Base-by-base conservation (phyloP, 2,113 vertebrate species). In the Cavia aperea region DNA sequence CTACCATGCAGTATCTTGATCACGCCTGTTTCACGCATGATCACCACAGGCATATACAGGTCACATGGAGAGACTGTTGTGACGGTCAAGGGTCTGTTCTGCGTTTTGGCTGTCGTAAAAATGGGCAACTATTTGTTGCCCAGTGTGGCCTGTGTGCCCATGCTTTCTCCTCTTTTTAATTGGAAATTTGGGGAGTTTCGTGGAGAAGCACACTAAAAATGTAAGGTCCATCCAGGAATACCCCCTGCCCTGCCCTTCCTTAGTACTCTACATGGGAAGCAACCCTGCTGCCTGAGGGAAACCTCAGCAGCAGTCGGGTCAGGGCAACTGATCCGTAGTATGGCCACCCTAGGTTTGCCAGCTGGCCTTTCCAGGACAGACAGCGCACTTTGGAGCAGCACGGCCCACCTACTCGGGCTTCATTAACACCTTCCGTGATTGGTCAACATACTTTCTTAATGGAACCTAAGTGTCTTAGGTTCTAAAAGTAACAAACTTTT, bases 191-290 rank as follows among this genome's bases (percentile, higher is more conserved):
- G 56, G 11, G 1, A 7, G n/a, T 89, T 85, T 81, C 84, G 36
- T 66, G 56, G 23, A 56, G 12, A 86, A 75, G 21, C 21, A 62
- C 36, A 78, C 4, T 49, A 58, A 89, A 73, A 31, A 29, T 54
- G 0, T 29, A 51, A 82, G 29, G n/a, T 73, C 31, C 43, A 7
- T 2, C 10, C 9, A 66, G n/a, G 7, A 29, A 36, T 36, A 3
- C 46, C 7, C 18, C 33, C 43, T 54, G 29, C 33, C 43, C 29
- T 7, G 4, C 19, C 2, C 0, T 39, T 0, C 4, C 54, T 7
- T 14, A 16, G 0, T 3, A 9, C 6, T 49, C 78, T 19, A 21
- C 26, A 60, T 21, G n/a, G 11, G 14, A 18, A 66, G 54, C 5
- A 65, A 5, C 4, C 4, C 14, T 79, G 19, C 65, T 77, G 56